Base-by-base conservation (phyloP, 2,888 invertebrate genomes). In the Magallana nippona region DNA sequence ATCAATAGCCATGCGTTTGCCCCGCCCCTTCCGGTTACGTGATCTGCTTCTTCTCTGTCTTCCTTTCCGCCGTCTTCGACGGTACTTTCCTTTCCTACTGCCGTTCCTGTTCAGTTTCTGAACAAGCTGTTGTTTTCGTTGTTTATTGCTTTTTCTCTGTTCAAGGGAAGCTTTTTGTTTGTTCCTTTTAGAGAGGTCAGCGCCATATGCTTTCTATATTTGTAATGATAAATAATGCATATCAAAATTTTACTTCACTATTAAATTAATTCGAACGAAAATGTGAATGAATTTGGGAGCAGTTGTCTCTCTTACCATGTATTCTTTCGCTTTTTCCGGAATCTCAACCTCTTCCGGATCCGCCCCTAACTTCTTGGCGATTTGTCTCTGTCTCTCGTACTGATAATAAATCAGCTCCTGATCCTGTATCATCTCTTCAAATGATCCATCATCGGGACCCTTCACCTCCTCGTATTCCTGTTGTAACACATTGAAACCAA, bases 1-100 rank as follows among this genome's bases (percentile, higher is more conserved):
- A 22, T 86, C 82, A 13, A 85, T 77, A 0, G 84, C 84, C 78
- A 86, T 86, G 22, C 88, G 81, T 57, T 82, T 87, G 27, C 13
- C 57, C 77, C 87, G 81, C n/a, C n/a, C 19, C 58, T 78, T 55
- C 56, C 19, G 2, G 15, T 83, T 58, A 55, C 55, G n/a, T 1
- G 32, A n/a, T 79, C 15, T 8, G 10, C 55, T 44, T 13, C 56
- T 55, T n/a, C 19, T 19, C 15, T n/a, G 10, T 55, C 57, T 62
- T 44, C 62, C 19, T 15, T 58, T 82, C 1, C 27, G 15, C 5
- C 27, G 11, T 15, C 27, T 10, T 71, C 27, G 22, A 11, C 71
- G 27, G 11, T 1, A 5, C 19, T 79, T 83, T 62, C 63, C 13
- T 78, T 55, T 78, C 57, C 56, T 78, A 27, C 56, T 82, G 44